Conservation (phyloP, 2,113 vertebrate species). For the Equus przewalskii region DNA sequence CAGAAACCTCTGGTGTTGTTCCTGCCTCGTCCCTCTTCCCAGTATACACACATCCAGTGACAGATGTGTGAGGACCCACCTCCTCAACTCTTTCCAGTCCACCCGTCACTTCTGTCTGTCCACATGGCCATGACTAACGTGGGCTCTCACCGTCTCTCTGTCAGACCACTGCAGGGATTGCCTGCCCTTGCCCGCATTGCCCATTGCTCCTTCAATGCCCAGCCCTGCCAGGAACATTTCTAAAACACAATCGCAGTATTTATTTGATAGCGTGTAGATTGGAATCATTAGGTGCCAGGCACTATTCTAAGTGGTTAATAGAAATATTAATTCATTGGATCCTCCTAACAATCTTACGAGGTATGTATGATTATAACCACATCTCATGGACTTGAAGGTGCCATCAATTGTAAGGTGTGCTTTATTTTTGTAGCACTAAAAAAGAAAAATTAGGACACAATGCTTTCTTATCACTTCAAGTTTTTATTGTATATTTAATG, state of each 20-base stretch:
- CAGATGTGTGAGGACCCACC: not conserved
- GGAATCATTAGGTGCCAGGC: not conserved
- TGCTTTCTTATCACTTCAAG: not conserved
- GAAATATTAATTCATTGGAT: not conserved
- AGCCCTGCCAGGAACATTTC: not conserved
- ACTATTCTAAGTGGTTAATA: not conserved
- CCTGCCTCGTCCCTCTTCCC: not conserved
- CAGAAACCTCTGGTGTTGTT: not conserved
- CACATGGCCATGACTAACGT: rapidly evolving
- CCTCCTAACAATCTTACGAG: not conserved
- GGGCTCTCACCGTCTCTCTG: not conserved
- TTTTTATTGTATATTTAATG: not conserved
- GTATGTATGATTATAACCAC: not conserved
- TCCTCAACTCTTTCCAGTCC: not conserved
- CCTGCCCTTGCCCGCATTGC: not conserved
- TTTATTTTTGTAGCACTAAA: not conserved
- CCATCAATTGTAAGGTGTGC: not conserved
- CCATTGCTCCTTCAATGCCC: not conserved
- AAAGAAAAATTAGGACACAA: not conserved
- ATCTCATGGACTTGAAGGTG: not conserved
- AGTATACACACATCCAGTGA: rapidly evolving
- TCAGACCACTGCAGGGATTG: not conserved
- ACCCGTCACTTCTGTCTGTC: not conserved
- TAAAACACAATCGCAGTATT: not conserved
- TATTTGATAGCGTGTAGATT: not conserved